phyloP scores from a whole-genome alignment of 2,113 vertebrate species.

The Stigmatopora nigra region DNA sequence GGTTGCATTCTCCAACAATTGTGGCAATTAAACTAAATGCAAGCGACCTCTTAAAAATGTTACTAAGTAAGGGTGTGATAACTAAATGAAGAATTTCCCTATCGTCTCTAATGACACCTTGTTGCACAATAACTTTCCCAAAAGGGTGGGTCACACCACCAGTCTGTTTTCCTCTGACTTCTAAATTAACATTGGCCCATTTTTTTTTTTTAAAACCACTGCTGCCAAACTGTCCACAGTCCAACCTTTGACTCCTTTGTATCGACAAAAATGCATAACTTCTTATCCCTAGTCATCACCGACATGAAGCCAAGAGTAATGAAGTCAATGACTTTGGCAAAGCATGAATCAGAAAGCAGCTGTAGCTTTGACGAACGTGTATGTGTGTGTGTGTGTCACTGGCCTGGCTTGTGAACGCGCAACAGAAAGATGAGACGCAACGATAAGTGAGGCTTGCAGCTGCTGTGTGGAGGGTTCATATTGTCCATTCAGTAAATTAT shows the following conservation, averaged over 20 bases:
- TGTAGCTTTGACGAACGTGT: conserved; percentile 28
- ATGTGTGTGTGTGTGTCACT: conserved; percentile 24
- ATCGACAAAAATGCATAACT: conserved; percentile 47
- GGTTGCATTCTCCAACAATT: conserved; percentile 33
- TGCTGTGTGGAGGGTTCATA: conserved; percentile 52
- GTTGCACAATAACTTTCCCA: conserved; percentile 56
- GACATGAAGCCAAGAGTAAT: conserved; percentile 61
- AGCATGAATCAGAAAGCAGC: conserved; percentile 58
- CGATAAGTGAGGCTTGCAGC: conserved; percentile 51
- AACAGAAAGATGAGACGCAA: conserved; percentile 35
- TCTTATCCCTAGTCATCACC: conserved; percentile 46
- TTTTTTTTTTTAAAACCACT: conserved; percentile 36
- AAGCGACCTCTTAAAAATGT: conserved; percentile 47
- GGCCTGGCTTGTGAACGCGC: conserved; percentile 7
- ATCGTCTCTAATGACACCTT: conserved; percentile 46
- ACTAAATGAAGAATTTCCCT: conserved; percentile 40
- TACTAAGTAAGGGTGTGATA: conserved; percentile 40
- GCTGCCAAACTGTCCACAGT: conserved; percentile 36
- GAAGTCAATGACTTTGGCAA: conserved; percentile 60
- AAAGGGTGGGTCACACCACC: conserved; percentile 51
- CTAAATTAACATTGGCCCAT: conserved; percentile 40
- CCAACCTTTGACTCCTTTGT: conserved; percentile 34
- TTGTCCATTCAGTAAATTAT: conserved; percentile 73
- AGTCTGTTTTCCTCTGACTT: conserved; percentile 36
- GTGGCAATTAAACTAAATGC: conserved; percentile 49